phyloP scores from a whole-genome alignment of 2,113 vertebrate species.

The Saguinus midas region DNA sequence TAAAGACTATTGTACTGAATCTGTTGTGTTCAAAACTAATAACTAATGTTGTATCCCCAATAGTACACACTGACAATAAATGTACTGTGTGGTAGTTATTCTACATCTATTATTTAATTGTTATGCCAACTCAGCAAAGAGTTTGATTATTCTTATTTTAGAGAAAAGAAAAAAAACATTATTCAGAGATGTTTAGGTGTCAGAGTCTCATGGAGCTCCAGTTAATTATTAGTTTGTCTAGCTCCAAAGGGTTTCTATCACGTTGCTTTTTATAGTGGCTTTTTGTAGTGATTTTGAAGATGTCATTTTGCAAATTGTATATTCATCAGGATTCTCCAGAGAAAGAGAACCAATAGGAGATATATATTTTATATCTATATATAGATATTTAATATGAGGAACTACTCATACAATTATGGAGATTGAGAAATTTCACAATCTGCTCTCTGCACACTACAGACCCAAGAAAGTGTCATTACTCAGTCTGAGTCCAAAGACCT shows the following conservation, averaged over 20 bases:
- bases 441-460: neutral
- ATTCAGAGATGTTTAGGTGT: neutral
- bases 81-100: neutral
- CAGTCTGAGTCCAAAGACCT: neutral
- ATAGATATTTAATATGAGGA: neutral
- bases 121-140: neutral
- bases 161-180: neutral
- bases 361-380: neutral
- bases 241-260: neutral
- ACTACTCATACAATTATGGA: neutral
- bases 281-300: neutral
- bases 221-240: neutral
- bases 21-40: neutral
- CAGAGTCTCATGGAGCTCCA: neutral
- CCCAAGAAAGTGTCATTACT: neutral
- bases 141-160: neutral
- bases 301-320: neutral
- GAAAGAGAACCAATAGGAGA: neutral
- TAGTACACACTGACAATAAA: neutral
- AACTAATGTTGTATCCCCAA: neutral
- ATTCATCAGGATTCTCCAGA: neutral
- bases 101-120: neutral
- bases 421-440: neutral
- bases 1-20: neutral
- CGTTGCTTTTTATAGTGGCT: neutral